A percentile compares a stretch with the other conserved stretches of the same genome.
Conservation (phyloP, 2,113 vertebrate species). For the Lepidothrix coronata region DNA sequence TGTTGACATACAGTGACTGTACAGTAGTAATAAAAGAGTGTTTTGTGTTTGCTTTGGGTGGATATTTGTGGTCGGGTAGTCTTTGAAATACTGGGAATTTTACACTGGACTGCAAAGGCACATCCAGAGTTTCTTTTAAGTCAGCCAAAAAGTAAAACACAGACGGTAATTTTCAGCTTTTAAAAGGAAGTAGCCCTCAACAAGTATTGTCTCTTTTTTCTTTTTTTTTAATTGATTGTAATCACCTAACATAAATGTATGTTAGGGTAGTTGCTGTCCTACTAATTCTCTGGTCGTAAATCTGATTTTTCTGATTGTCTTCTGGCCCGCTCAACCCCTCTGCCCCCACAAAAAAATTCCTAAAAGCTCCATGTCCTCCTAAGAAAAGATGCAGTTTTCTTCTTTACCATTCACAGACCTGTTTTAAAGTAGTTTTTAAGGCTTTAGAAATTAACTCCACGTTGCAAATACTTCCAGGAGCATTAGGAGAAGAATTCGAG, state of each 20-base stretch:
- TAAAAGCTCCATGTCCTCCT: background rate
- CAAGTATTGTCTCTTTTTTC: background rate
- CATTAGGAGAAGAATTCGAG: background rate
- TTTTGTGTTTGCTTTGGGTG: background rate
- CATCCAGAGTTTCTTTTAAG: background rate
- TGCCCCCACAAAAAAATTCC: background rate
- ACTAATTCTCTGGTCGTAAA: background rate
- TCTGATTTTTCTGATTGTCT: background rate
- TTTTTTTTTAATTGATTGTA: background rate
- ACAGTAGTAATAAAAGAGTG: background rate
- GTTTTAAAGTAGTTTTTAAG: background rate
- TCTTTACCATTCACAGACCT: background rate
- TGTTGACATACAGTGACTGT: background rate
- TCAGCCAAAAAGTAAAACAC: background rate
- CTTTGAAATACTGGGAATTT: background rate
- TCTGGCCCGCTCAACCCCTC: background rate
- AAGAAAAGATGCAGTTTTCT: fast-evolving
- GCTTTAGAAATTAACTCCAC: background rate
- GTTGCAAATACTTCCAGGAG: background rate
- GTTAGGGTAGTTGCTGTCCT: background rate
- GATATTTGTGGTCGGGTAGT: background rate
- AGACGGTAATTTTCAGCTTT: background rate
- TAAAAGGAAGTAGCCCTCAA: background rate
- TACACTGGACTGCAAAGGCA: background rate
- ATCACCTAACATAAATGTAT: background rate